These are phyloP conservation scores for Deladenus siricidicola DNA, from an alignment of 2,888 invertebrate genomes.

Conservation along the genomic window DNA sequence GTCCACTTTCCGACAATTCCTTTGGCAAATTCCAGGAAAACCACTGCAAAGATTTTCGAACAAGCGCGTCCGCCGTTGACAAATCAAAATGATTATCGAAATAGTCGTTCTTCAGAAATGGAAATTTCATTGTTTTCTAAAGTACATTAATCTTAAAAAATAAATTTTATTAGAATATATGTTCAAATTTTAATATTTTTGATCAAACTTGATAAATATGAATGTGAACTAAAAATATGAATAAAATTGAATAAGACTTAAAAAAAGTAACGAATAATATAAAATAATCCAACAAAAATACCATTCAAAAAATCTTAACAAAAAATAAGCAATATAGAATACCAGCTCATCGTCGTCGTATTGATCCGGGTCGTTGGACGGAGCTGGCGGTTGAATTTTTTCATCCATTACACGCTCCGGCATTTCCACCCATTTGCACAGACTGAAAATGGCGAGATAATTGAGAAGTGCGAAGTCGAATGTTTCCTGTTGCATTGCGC, in stretches of 20 bases:
- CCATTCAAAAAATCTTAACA: no score
- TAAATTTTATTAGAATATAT: no score
- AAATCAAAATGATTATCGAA: slow-evolving; percentile 86
- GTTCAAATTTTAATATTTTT: no score
- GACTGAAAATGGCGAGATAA: slow-evolving; percentile 22
- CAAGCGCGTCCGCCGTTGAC: slow-evolving; percentile 64
- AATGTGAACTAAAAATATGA: no score
- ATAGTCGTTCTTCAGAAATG: slow-evolving; percentile 71
- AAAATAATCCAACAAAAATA: no score
- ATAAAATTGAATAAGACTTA: no score
- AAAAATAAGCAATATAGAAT: slow-evolving; percentile 4
- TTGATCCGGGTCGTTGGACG: slow-evolving; percentile 20
- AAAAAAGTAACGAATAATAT: no score
- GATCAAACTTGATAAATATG: no score
- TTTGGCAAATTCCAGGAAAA: slow-evolving; percentile 27
- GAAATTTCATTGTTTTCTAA: slow-evolving; percentile 67
- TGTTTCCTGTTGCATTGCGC: slow-evolving; percentile 66
- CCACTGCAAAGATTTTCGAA: slow-evolving; percentile 71
- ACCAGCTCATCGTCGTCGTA: slow-evolving; percentile 32
- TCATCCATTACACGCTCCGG: slow-evolving; percentile 30
- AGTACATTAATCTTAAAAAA: background rate
- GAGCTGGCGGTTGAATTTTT: slow-evolving; percentile 15
- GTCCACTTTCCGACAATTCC: no score
- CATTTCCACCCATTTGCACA: slow-evolving; percentile 39
- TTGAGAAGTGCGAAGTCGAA: slow-evolving; percentile 37